Conservation (phyloP, 2,113 vertebrate genomes). For the Talpa occidentalis region DNA sequence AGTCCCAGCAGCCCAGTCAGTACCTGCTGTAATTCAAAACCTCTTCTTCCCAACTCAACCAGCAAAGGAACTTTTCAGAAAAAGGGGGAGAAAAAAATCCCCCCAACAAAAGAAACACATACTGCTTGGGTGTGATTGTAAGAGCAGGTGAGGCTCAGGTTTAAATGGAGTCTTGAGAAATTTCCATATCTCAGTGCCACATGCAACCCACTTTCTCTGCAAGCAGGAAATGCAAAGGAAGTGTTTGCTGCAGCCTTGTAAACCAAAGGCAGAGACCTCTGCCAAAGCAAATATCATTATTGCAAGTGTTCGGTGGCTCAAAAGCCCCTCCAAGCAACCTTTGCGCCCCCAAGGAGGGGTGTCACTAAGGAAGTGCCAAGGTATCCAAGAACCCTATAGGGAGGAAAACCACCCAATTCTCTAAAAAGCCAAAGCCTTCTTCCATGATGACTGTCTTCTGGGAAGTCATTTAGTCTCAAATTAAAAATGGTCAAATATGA, state of each 20-base stretch:
- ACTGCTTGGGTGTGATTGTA: conserved; percentile 50
- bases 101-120: background rate
- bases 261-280: conserved; percentile 76
- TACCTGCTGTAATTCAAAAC: conserved; percentile 64
- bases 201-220: conserved; percentile 70
- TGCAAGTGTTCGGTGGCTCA: conserved; percentile 73
- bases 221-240: conserved; percentile 85
- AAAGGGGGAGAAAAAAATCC: background rate
- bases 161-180: conserved; percentile 67
- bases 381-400: background rate
- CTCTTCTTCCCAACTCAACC: conserved; percentile 42
- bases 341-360: background rate
- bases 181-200: conserved; percentile 76
- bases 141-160: conserved; percentile 69
- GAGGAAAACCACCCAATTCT: background rate
- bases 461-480: background rate
- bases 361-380: background rate
- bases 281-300: conserved; percentile 83
- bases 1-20: conserved; percentile 63
- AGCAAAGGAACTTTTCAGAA: conserved; percentile 56
- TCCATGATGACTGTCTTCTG: background rate
- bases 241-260: conserved; percentile 78
- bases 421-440: background rate
- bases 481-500: background rate
- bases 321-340: conserved; percentile 51